These are phyloP conservation scores for Heliconius hermathena DNA, from an alignment of 1,140 invertebrate species.

Conservation along the genomic window DNA sequence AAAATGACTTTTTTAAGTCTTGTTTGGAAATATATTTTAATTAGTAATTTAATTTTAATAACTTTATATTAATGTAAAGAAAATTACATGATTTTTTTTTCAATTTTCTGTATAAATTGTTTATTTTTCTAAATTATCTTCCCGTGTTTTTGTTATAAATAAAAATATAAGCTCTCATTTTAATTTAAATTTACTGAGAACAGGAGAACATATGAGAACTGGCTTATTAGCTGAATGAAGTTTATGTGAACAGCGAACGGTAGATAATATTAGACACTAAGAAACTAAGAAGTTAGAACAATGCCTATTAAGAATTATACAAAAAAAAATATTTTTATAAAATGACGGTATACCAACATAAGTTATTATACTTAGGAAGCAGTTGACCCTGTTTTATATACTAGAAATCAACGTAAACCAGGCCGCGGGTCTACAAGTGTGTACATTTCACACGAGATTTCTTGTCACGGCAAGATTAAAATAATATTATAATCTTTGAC, in stretches of 20 bases:
- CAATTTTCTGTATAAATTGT: no score
- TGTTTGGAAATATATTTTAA: no score
- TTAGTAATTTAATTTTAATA: no score
- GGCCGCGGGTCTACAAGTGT: slow-evolving; percentile 20
- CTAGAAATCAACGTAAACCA: slow-evolving; percentile 27
- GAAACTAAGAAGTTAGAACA: not conserved
- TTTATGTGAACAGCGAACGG: not conserved
- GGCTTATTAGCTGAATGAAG: not conserved
- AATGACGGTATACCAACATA: not conserved
- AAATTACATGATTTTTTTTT: no score
- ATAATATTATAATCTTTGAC: slow-evolving; percentile 13
- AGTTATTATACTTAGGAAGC: not conserved
- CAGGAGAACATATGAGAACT: not conserved
- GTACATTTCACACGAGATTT: slow-evolving; percentile 29
- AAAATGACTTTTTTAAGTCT: no score
- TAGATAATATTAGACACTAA: no score
- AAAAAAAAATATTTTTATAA: not conserved
- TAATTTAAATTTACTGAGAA: not conserved
- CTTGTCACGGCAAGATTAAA: slow-evolving; percentile 27
- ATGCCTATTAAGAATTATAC: not conserved
- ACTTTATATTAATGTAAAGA: no score
- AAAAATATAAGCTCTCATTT: not conserved
- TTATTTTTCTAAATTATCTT: no score
- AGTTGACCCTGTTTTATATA: slow-evolving; percentile 25
- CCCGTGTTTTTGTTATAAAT: no score